Base-by-base conservation (phyloP, 2,113 vertebrate species). In the Microtus montanus region DNA sequence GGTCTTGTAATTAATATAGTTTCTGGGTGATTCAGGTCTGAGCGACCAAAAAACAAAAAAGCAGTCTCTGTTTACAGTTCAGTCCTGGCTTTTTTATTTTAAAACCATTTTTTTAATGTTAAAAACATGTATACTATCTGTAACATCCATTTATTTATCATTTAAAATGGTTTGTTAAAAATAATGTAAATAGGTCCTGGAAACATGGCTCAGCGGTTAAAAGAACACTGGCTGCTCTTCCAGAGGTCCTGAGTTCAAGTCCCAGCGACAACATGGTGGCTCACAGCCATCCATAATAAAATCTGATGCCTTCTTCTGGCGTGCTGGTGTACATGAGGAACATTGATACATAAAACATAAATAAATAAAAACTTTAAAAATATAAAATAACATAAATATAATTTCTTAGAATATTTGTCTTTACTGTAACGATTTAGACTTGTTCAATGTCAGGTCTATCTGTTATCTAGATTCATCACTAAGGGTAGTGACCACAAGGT, bases 161-260 rank as follows among this genome's bases (percentile, higher is more conserved):
- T 33, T 33, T 79, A 79, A 91, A 91, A 71, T 44, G n/a, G 22
- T 3, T 88, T 12, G 33, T 35, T 85, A 79, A 94, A 94, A 92
- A 41, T 44, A 47, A 83, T 2, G 4, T 78, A 54, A 58, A 49
- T 20, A 73, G 17, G 70, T n/a, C 17, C n/a, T 73, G n/a, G 35
- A 38, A 3, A 20, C 7, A 73, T 38, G n/a, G 19, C n/a, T 38
- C 70, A 38, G n/a, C 19, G 10, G 70, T 73, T 73, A 38, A 73
- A 73, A 73, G n/a, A 38, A 35, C 9, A 38, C 19, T 73, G 70
- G 70, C 8, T 71, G 8, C 3, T 73, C 70, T 73, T n/a, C 3
- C n/a, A 38, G 35, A n/a, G 19, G 35, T 4, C 70, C 70, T 20
- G 10, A 38, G 70, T 73, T 71, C 70, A 71, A 71, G 3, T 73